Evolutionary conservation across 2,113 vertebrate species (phyloP), one percentile per base, ranked within the genome.

Genomic region (Enhydra lutris): DNA sequence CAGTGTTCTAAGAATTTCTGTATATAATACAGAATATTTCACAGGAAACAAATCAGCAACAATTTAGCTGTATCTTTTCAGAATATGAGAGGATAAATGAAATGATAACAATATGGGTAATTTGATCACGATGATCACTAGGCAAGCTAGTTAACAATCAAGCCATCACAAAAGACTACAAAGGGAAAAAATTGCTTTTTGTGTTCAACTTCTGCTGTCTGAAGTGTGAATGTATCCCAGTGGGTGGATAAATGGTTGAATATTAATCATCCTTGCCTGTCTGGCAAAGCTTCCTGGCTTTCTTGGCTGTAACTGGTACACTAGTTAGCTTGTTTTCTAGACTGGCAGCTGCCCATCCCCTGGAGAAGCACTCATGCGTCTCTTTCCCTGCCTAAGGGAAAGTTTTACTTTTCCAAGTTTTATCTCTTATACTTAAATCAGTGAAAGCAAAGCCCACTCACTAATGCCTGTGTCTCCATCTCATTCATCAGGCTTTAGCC

Each of bases 71-170:
- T 36, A 4, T n/a, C 50, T 83, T 96, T 90, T 7, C 39, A 93
- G 55, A 20, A 76, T 93, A 29, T 76, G 69, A 92, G 69, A 92
- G 14, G 71, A 95, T 95, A 93, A 91, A 87, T 84, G 83, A 97
- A 97, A 96, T 96, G 87, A 87, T 71, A 20, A 67, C 23, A 78
- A 31, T 63, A 34, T 39, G 2, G 18, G 31, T 96, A 93, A 97
- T 95, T 98, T 98, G 97, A 98, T 97, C 97, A 93, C n/a, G 97
- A 39, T 63, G 94, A 98, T 94, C 92, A 36, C 76, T 69, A 78
- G 47, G 55, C 21, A 76, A 83, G 59, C 23, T 97, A 94, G 96
- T 97, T 98, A 96, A 78, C 91, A 95, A 95, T 97, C 18, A 92
- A 76, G 24, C 59, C 26, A 89, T 92, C 88, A 87, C 39, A 97